These are phyloP conservation scores for Phoenicopterus ruber DNA, from an alignment of 2,113 vertebrate species.

Conservation along the genomic window DNA sequence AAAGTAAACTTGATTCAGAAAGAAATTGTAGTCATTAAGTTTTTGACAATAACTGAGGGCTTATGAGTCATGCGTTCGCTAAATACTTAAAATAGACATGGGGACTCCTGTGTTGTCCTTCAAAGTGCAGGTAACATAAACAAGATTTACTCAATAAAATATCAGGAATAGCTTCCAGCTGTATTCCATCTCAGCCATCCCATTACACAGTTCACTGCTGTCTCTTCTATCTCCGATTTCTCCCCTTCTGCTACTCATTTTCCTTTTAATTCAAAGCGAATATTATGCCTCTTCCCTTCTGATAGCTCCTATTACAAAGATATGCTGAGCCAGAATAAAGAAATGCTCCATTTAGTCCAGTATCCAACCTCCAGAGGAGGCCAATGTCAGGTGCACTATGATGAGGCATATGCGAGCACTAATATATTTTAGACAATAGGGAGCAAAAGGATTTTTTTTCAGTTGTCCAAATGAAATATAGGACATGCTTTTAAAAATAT, in stretches of 20 bases:
- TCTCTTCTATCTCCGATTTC: background rate
- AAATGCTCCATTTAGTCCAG: conserved; percentile 1
- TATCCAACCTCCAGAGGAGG: background rate
- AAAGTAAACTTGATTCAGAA: background rate
- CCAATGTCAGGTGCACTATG: background rate
- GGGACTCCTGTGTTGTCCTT: background rate
- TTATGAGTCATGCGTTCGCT: background rate
- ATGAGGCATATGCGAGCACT: background rate
- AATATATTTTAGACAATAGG: background rate
- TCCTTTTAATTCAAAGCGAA: background rate
- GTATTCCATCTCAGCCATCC: background rate
- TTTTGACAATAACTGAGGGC: background rate
- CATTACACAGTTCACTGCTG: conserved; percentile 20
- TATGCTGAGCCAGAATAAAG: background rate
- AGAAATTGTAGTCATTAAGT: background rate
- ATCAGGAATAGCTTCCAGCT: background rate
- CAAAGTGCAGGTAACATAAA: background rate
- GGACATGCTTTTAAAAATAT: background rate
- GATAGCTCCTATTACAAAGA: background rate
- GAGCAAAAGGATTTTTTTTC: background rate
- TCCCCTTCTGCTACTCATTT: background rate
- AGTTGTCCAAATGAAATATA: background rate
- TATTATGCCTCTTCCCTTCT: background rate
- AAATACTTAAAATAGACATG: background rate
- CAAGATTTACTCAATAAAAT: background rate